Evolutionary conservation across 2,797 vertebrate species (phyloP).

Genomic region (Anabacerthia variegaticeps): DNA sequence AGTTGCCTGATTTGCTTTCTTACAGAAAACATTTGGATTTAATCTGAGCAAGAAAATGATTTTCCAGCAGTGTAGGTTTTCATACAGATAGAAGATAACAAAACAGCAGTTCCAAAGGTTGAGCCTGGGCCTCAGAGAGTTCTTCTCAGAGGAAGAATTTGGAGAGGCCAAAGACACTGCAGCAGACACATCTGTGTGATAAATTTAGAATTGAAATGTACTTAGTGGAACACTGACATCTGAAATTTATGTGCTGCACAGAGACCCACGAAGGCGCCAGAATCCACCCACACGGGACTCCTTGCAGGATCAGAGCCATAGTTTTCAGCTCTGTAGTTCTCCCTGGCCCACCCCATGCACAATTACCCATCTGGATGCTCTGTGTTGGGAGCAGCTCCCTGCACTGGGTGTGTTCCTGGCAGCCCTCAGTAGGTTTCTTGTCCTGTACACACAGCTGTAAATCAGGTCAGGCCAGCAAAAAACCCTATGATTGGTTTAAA

Average conservation of each 20-base stretch:
- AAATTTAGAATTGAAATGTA: conserved; percentile 10
- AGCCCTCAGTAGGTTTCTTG: not conserved
- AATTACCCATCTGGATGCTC: not conserved
- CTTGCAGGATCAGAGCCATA: not conserved
- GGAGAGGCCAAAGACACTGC: not conserved
- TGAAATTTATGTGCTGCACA: not conserved
- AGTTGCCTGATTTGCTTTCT: not conserved
- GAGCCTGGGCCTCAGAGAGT: not conserved
- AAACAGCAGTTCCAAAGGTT: not conserved
- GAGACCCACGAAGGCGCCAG: not conserved
- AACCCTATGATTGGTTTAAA: not conserved
- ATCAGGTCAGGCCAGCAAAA: not conserved
- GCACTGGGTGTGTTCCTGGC: not conserved
- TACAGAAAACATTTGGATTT: not conserved
- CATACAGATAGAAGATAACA: not conserved
- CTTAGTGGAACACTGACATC: not conserved
- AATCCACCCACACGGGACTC: not conserved
- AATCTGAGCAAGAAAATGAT: not conserved
- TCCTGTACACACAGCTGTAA: not conserved
- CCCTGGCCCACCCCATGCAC: not conserved
- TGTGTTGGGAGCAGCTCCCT: not conserved
- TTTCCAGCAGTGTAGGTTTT: not conserved
- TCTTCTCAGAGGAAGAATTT: not conserved
- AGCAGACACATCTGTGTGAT: conserved; percentile 11
- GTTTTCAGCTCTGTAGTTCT: not conserved